A percentile compares a stretch with the other conserved stretches of the same genome.
phyloP scores from a whole-genome alignment of 1,140 invertebrate species.

The Drosophila parabipectinata region DNA sequence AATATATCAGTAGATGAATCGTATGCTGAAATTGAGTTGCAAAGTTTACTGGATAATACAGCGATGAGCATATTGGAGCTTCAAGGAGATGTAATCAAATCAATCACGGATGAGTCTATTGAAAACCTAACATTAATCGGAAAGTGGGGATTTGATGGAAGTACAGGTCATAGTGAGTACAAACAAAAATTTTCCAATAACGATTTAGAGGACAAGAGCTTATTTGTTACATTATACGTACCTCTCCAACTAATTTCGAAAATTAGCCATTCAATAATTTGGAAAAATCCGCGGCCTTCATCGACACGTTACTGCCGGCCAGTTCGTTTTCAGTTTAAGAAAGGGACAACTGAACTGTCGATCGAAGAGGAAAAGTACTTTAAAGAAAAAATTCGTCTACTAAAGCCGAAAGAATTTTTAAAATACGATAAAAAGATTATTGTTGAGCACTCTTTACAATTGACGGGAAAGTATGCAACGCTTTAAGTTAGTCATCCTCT shows the following conservation, averaged over 20 bases:
- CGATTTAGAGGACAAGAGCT: constrained; percentile 4
- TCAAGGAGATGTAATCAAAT: constrained; percentile 7
- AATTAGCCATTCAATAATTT: constrained; percentile 12
- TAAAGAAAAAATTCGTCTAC: too few species aligned
- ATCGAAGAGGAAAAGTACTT: too few species aligned
- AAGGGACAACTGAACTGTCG: too few species aligned
- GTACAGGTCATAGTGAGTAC: constrained; percentile 18
- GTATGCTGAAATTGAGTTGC: neutral
- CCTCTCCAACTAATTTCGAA: constrained; percentile 6
- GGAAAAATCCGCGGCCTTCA: constrained; percentile 7
- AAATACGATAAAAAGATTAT: too few species aligned
- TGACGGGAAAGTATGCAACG: too few species aligned
- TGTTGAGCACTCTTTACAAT: too few species aligned
- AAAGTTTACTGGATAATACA: constrained; percentile 10
- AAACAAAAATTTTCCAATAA: constrained; percentile 6
- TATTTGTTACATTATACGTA: constrained; percentile 10
- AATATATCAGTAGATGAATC: constrained; percentile 23
- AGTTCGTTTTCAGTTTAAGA: constrained; percentile 2
- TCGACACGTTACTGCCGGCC: neutral
- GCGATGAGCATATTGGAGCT: constrained; percentile 4
- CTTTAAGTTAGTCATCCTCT: too few species aligned
- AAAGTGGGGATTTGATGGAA: constrained; percentile 25
- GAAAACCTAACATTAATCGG: constrained; percentile 14
- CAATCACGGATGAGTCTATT: constrained; percentile 12
- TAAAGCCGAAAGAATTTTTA: too few species aligned